Evolutionary conservation across 1,140 invertebrate species (phyloP).

Genomic region (Aethina tumida): DNA sequence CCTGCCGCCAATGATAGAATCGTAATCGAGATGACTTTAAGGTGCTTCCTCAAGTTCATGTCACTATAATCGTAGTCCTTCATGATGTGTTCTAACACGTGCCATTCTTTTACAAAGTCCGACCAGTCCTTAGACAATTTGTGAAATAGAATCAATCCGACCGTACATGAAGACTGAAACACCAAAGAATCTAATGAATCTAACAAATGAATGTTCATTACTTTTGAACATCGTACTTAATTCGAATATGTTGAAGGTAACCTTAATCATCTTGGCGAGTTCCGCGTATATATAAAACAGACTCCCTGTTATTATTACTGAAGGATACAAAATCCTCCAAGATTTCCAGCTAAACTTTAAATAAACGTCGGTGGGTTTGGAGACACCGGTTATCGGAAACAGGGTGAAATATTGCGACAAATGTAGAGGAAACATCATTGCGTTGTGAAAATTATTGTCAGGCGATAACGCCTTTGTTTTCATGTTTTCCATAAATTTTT

Average conservation of each 20-base stretch:
- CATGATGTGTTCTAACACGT: constrained; percentile 15
- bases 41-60: constrained; percentile 4
- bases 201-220: background rate
- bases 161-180: background rate
- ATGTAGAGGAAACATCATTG: constrained; percentile 9
- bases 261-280: too few relatives aligned
- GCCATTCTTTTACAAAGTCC: constrained; percentile 16
- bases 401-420: constrained; percentile 15
- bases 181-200: constrained; percentile 2
- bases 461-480: too few relatives aligned
- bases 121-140: constrained; percentile 11
- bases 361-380: background rate
- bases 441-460: constrained; percentile 5
- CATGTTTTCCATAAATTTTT: too few relatives aligned
- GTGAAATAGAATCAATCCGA: constrained; percentile 9
- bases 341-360: constrained; percentile 11
- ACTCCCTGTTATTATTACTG: too few relatives aligned
- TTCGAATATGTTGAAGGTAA: too few relatives aligned
- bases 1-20: constrained; percentile 6
- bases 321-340: constrained; percentile 9
- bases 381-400: constrained; percentile 12
- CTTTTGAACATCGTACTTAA: constrained; percentile 1
- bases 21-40: constrained; percentile 2
- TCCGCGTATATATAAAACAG: too few relatives aligned
- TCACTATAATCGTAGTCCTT: constrained; percentile 13